Conservation (phyloP, 2,113 vertebrate species). For the Lontra canadensis region DNA sequence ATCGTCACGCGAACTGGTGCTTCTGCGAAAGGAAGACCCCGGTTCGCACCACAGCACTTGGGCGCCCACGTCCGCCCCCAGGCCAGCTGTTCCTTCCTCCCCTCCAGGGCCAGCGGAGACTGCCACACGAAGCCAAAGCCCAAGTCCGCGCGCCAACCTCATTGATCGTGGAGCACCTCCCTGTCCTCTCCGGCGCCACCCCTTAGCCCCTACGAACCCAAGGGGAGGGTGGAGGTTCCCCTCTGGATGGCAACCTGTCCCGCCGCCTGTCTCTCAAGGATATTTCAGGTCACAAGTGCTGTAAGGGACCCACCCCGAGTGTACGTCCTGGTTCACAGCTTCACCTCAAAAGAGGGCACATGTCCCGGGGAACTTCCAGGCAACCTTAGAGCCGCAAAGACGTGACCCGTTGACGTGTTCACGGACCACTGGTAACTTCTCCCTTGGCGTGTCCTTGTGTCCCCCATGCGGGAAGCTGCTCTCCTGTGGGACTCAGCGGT, state of each 20-base stretch:
- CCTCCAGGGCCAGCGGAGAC: fast-evolving
- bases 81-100: no score
- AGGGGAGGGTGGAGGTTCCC: neutral
- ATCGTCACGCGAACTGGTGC: neutral
- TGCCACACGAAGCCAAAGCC: neutral
- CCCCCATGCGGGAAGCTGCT: neutral
- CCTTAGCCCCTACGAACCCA: fast-evolving
- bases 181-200: fast-evolving
- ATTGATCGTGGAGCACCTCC: neutral
- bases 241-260: neutral
- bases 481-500: conserved; percentile 4
- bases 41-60: neutral
- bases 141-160: neutral
- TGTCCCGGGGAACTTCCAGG: neutral
- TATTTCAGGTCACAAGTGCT: fast-evolving
- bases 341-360: fast-evolving
- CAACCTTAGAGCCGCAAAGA: neutral
- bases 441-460: neutral
- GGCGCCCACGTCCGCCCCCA: neutral
- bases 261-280: neutral
- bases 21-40: neutral
- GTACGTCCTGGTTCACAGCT: neutral
- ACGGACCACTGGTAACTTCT: fast-evolving
- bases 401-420: fast-evolving
- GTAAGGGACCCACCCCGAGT: neutral